Evolutionary conservation across 2,888 invertebrate genomes (phyloP), one percentile per base, ranked within the genome.

Genomic region (Conus canariensis): DNA sequence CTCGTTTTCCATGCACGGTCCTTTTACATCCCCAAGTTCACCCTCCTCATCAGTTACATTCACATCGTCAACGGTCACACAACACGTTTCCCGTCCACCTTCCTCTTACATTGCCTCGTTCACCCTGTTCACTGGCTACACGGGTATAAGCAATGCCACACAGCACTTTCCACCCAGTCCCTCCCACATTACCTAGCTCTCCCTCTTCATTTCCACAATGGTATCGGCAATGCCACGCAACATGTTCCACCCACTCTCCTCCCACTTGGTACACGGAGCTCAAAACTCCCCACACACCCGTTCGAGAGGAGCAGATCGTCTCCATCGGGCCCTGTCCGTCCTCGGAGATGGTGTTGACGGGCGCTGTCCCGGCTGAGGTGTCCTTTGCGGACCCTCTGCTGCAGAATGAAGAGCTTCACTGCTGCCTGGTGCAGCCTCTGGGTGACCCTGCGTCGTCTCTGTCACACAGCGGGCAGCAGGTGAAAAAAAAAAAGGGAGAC

Each of bases 371-470:
- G 92, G 1, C 94, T 94, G 45, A 91, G 89, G 10, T 91, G 89
- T 25, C 90, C 86, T 25, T 90, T 90, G 58, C 85, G 88, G 7
- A 92, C 90, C 12, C 92, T 85, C 14, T 93, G 93, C 88, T 94
- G 93, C 60, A 94, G 90, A 74, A 93, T 90, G 25, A 91, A 92
- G 74, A 95, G 92, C 90, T 95, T 94, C 10, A 93, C 89, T 3
- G 95, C 95, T 0, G 94, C 95, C 90, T 94, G 93, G 58, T 95
- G 94, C 4, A 95, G 92, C 67, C 94, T 92, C 64, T 93, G 93
- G 3, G 91, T 92, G 64, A 92, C 93, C n/a, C 88, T 91, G 70
- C 90, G 89, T 94, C 95, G 8, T 94, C 94, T 19, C 82, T 83
- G 82, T 56, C 8, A 45, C 45, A 45, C 45, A 45, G 45, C 45